Conservation (phyloP, 2,797 vertebrate species). For the Cygnus olor region DNA sequence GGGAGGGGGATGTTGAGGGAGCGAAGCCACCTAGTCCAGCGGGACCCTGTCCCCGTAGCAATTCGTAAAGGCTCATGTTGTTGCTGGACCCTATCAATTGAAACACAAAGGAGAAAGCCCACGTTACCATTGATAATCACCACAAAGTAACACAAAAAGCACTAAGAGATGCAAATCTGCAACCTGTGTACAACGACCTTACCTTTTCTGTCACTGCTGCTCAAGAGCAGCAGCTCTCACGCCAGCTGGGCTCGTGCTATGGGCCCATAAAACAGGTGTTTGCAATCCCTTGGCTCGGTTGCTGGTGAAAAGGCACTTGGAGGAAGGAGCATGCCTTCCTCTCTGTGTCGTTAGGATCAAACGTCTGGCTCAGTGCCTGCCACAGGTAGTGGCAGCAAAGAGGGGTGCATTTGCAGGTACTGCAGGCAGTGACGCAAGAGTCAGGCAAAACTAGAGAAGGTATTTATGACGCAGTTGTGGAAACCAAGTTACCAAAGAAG, state of each 20-base stretch:
- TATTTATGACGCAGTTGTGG: neutral
- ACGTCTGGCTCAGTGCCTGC: neutral
- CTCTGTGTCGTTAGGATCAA: neutral
- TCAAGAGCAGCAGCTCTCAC: too few species aligned
- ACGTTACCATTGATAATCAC: neutral
- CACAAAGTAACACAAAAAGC: neutral
- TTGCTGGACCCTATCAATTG: constrained; percentile 28
- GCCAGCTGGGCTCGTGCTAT: too few species aligned
- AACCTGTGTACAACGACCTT: constrained; percentile 7
- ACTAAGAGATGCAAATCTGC: neutral
- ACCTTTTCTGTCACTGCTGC: too few species aligned
- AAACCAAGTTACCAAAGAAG: neutral
- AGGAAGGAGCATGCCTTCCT: constrained; percentile 46
- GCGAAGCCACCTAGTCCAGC: constrained; percentile 63
- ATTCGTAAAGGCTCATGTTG: constrained; percentile 2
- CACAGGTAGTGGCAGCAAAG: neutral
- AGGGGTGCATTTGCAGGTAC: neutral
- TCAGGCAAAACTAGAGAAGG: neutral
- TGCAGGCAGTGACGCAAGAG: neutral
- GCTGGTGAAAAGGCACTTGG: constrained; percentile 34
- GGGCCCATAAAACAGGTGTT: neutral
- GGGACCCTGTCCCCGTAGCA: constrained; percentile 1
- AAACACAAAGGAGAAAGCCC: neutral
- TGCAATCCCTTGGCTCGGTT: constrained; percentile 47
- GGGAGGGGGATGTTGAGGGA: constrained; percentile 63